phyloP scores from a whole-genome alignment of 2,888 invertebrate genomes.

The Drosophila phalerata region DNA sequence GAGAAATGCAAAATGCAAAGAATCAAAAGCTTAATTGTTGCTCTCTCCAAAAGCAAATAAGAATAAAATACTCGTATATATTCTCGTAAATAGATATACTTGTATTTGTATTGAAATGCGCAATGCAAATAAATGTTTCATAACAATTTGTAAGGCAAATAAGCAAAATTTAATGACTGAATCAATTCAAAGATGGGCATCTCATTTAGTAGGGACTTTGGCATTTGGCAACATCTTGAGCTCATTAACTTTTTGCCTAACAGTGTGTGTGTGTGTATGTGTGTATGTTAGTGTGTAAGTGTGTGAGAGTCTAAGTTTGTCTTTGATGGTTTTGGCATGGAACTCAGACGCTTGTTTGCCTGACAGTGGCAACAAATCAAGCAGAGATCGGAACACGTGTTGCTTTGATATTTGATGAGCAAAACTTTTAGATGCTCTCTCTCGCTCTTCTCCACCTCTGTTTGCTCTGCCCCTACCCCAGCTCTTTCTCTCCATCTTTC shows the following conservation, averaged over 20 bases:
- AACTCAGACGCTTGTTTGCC: constrained; percentile 33
- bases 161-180: constrained; percentile 58
- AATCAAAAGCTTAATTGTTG: constrained; percentile 54
- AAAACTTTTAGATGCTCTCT: constrained; percentile 53
- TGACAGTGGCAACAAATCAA: constrained; percentile 50
- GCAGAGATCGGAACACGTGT: constrained; percentile 70
- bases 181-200: constrained; percentile 22
- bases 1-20: constrained; percentile 32
- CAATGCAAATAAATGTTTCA: constrained; percentile 41
- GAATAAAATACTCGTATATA: constrained; percentile 1
- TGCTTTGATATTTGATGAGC: constrained; percentile 80
- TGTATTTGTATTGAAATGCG: constrained; percentile 18
- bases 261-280: background rate
- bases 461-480: background rate
- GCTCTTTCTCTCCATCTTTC: background rate
- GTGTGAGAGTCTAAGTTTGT: constrained; percentile 13
- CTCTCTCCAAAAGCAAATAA: background rate
- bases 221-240: constrained; percentile 57
- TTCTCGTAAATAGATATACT: background rate
- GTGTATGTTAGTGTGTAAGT: background rate
- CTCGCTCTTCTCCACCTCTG: background rate
- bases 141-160: constrained; percentile 41
- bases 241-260: constrained; percentile 60
- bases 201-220: constrained; percentile 20
- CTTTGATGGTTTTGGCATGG: constrained; percentile 55